These are phyloP conservation scores for Bryconaethiops microstoma DNA, from an alignment of 2,797 vertebrate genomes.

Conservation along the genomic window DNA sequence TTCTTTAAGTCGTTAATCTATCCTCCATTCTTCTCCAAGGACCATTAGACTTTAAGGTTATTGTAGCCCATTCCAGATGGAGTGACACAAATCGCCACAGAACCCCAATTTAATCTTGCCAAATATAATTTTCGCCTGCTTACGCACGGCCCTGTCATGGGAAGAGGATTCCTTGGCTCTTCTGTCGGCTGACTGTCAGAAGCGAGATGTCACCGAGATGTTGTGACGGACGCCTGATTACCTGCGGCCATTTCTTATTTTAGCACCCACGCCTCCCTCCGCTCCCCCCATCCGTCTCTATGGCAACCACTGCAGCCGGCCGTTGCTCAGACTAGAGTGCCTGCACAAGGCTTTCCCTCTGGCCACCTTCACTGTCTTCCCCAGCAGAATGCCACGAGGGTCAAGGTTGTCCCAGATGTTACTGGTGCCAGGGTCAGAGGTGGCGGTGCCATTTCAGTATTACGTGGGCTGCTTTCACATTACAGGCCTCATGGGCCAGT, in stretches of 20 bases:
- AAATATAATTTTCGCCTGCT: slow-evolving; percentile 50
- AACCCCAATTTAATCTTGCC: slow-evolving; percentile 43
- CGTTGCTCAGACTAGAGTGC: slow-evolving; percentile 64
- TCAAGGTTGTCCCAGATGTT: slow-evolving; percentile 61
- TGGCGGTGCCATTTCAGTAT: slow-evolving; percentile 56
- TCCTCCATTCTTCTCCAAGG: slow-evolving; percentile 12
- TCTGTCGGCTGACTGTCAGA: slow-evolving; percentile 53
- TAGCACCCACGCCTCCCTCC: slow-evolving; percentile 63
- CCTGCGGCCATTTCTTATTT: slow-evolving; percentile 65
- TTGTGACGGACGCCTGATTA: slow-evolving; percentile 55
- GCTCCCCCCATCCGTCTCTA: slow-evolving; percentile 75
- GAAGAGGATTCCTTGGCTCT: slow-evolving; percentile 44
- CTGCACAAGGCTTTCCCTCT: slow-evolving; percentile 61
- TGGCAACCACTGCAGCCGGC: slow-evolving; percentile 78
- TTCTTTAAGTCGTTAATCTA: neutral
- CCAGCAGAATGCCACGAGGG: slow-evolving; percentile 67
- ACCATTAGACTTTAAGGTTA: slow-evolving; percentile 26
- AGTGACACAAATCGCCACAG: slow-evolving; percentile 39
- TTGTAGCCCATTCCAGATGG: slow-evolving; percentile 4
- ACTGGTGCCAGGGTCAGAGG: slow-evolving; percentile 56
- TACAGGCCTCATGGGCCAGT: neutral
- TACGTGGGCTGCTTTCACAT: slow-evolving; percentile 32
- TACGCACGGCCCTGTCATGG: slow-evolving; percentile 37
- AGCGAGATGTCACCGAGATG: slow-evolving; percentile 56
- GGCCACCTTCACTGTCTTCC: slow-evolving; percentile 70